Base-by-base conservation (phyloP, 2,888 invertebrate genomes). In the Callyntrura sp. region DNA sequence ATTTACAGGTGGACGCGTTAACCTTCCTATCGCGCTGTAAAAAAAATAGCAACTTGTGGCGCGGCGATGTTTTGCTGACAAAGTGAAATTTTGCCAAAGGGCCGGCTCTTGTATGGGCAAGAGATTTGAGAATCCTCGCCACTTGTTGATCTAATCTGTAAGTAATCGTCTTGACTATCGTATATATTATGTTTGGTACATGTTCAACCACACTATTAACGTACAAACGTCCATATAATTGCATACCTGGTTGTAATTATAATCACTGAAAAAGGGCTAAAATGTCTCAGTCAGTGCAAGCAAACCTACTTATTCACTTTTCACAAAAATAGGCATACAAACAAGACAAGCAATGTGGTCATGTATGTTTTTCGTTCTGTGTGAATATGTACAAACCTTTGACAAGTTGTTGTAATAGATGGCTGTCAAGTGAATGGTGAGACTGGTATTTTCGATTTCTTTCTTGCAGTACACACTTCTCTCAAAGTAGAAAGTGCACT, bases 1-100 rank as follows among this genome's bases (percentile, higher is more conserved):
- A 45, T 85, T 78, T 78, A 45, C 78, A 85, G 78, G 85, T 85
- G 76, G 85, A 73, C 65, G n/a, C 68, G 25, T 84, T 17, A 55
- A 48, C 12, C 25, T 48, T 45, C 45, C 70, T 35, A 43, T 68
- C 68, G 9, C n/a, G 17, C 43, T 68, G 68, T 28, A 28, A 2
- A 2, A 5, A 51, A 25, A 25, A 62, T 3, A 28, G 62, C 62
- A 62, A 28, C 12, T 25, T 11, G 20, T 23, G 8, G 20, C 5
- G 23, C 23, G 20, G 20, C 60, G 25, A 28, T 25, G 35, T 68
- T 35, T n/a, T 68, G 68, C 17, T 68, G 68, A 68, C 68, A 68
- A 68, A 68, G 68, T 43, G 68, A 68, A 68, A 68, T 43, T 68
- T 68, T 35, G 8, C 62, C 8, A 62, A 62, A 25, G 62, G 25